Base-by-base conservation (phyloP, 1,140 invertebrate genomes). In the Ruditapes philippinarum region DNA sequence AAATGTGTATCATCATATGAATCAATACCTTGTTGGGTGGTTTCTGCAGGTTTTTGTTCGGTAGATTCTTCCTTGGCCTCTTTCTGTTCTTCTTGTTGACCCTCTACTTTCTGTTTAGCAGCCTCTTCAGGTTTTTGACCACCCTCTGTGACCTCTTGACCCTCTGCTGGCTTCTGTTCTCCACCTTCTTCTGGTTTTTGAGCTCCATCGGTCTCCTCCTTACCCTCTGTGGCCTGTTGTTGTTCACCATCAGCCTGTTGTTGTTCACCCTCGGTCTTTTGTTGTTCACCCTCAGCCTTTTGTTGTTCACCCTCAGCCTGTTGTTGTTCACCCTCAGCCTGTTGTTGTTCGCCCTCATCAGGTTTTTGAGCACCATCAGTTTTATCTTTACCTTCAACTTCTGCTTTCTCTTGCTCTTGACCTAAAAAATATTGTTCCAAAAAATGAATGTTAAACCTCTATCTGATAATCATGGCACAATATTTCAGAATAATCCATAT, bases 51-150 rank as follows among this genome's bases (percentile, higher is more conserved):
- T 76, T 62, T 60, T 45, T 85, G 79, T n/a, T 88, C 57, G 28
- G 33, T 22, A 22, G 38, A 12, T 28, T 74, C 49, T 36, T 49
- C 33, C 25, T 91, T 86, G 5, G 51, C 83, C 45, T 70, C 38
- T 28, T n/a, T 54, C 68, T 84, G 80, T 38, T 38, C 38, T 49
- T 68, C 40, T n/a, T n/a, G n/a, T n/a, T n/a, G n/a, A n/a, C n/a
- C n/a, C n/a, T n/a, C n/a, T n/a, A n/a, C n/a, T n/a, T n/a, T n/a
- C n/a, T n/a, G n/a, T n/a, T n/a, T n/a, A n/a, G n/a, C 68, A 25
- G 5, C 45, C 70, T 80, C 74, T 51, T 88, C 86, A 45, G 40
- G n/a, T 87, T 87, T 88, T 28, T 93, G 70, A 36, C 81, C 82
- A 12, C 51, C 88, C 22, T 78, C 70, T 38, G 86, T 76, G 9